phyloP scores from a whole-genome alignment of 2,888 invertebrate genomes.

The Zeuzera pyrina region DNA sequence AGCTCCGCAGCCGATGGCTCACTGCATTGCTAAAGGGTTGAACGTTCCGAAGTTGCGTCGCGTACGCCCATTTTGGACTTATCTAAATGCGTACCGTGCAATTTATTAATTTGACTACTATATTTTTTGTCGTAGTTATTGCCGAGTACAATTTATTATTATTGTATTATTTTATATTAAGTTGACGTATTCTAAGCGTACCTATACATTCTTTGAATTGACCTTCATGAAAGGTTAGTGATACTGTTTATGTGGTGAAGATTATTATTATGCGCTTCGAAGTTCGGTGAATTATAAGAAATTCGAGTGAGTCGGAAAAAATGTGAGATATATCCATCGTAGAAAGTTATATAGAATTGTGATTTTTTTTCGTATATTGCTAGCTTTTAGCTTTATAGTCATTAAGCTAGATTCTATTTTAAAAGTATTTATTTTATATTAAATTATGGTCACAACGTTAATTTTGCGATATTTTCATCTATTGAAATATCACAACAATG shows the following conservation, averaged over 20 bases:
- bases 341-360: slow-evolving; percentile 49
- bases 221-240: slow-evolving; percentile 72
- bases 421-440: slow-evolving; percentile 49
- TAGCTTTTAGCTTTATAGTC: slow-evolving; percentile 62
- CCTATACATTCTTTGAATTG: slow-evolving; percentile 72
- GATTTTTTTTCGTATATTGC: slow-evolving; percentile 66
- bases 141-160: slow-evolving; percentile 60
- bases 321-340: slow-evolving; percentile 47
- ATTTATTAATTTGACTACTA: slow-evolving; percentile 41
- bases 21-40: slow-evolving; percentile 59
- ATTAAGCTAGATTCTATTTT: slow-evolving; percentile 61
- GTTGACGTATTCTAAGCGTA: slow-evolving; percentile 65
- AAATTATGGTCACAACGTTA: slow-evolving; percentile 49
- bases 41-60: slow-evolving; percentile 58
- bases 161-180: slow-evolving; percentile 55
- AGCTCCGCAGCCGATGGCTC: slow-evolving; percentile 46
- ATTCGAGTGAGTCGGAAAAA: slow-evolving; percentile 42
- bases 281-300: slow-evolving; percentile 44
- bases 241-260: slow-evolving; percentile 62
- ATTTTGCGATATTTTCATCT: slow-evolving; percentile 15
- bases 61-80: slow-evolving; percentile 39
- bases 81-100: slow-evolving; percentile 38
- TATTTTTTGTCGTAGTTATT: slow-evolving; percentile 47
- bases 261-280: slow-evolving; percentile 48
- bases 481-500: too few relatives aligned